phyloP scores from a whole-genome alignment of 2,113 vertebrate species.

The Neoarius graeffei region DNA sequence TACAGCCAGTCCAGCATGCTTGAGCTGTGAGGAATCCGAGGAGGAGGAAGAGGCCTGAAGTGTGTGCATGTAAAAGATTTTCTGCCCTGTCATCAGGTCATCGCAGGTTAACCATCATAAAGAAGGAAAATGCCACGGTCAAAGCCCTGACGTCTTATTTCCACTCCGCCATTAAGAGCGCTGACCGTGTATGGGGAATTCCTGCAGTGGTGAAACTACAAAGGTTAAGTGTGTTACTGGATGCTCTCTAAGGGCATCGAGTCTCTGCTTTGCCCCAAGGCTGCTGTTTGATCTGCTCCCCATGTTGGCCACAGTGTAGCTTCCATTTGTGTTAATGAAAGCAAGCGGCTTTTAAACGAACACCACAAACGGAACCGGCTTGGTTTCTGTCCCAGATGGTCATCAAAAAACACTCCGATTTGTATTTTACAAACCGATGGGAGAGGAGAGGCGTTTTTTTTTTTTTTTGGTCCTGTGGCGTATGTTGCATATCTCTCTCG shows the following conservation, averaged over 20 bases:
- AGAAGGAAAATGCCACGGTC: constrained; percentile 49
- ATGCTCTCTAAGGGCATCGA: constrained; percentile 1
- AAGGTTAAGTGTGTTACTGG: constrained; percentile 26
- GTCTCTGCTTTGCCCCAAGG: neutral
- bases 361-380: neutral
- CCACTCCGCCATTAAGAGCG: constrained; percentile 53
- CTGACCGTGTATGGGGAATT: neutral
- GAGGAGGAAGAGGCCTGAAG: neutral
- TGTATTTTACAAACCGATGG: neutral
- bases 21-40: neutral
- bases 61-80: constrained; percentile 51
- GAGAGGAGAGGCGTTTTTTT: neutral
- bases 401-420: neutral
- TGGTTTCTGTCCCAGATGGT: neutral
- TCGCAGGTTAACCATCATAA: constrained; percentile 45
- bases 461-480: neutral
- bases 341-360: neutral
- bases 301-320: constrained; percentile 4
- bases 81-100: constrained; percentile 33
- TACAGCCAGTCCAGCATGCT: neutral
- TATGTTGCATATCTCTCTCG: neutral
- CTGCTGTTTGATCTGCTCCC: constrained; percentile 14
- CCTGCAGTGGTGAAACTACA: constrained; percentile 12
- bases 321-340: neutral
- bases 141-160: constrained; percentile 58